phyloP scores from a whole-genome alignment of 2,797 vertebrate genomes.

The Sebastes kiyomatsui region DNA sequence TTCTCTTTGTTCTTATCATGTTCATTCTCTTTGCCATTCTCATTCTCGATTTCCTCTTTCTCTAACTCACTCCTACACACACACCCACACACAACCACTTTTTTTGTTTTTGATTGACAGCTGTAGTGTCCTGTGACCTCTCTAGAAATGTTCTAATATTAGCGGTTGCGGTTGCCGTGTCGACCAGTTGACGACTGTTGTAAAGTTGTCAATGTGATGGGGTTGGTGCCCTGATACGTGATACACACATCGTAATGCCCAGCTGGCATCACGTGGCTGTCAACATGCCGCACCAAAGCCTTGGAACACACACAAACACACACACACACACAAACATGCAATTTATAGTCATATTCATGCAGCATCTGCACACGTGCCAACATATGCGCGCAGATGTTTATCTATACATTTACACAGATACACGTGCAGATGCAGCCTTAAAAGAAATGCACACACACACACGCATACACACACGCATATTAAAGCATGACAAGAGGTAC shows the following conservation, averaged over 20 bases:
- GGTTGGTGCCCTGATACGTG: constrained; percentile 49
- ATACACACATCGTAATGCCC: constrained; percentile 45
- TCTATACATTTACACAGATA: background rate
- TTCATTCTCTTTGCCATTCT: constrained; percentile 18
- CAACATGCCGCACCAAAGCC: constrained; percentile 47
- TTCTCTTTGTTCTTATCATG: constrained; percentile 55
- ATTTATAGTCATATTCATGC: constrained; percentile 6
- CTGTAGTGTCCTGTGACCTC: constrained; percentile 46
- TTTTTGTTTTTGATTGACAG: constrained; percentile 52
- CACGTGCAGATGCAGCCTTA: background rate
- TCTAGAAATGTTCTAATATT: constrained; percentile 66
- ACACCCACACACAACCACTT: background rate
- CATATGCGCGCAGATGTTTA: background rate
- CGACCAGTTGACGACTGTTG: constrained; percentile 53
- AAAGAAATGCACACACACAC: background rate
- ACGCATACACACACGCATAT: background rate
- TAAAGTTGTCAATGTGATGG: constrained; percentile 66
- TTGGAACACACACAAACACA: constrained; percentile 21
- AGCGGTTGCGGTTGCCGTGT: constrained; percentile 41
- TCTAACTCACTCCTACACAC: background rate
- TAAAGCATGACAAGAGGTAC: background rate
- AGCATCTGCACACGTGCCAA: background rate
- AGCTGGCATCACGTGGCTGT: constrained; percentile 58
- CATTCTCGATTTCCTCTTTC: background rate
- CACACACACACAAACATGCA: background rate